Conservation (phyloP, 2,888 invertebrate species). For the Drosophila nr. perissopoda region DNA sequence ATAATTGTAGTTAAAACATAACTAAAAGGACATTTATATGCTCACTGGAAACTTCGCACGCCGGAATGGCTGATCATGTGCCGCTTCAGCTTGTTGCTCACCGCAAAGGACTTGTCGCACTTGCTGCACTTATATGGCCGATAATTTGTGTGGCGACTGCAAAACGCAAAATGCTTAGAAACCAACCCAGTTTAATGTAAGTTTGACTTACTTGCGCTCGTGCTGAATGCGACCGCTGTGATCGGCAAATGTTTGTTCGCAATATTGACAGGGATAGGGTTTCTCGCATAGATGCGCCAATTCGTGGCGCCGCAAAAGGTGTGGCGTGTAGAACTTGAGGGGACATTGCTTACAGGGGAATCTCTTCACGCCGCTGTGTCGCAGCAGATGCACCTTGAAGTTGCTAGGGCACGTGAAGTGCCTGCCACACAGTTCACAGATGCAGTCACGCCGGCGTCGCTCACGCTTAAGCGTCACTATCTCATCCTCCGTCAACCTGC, state of each 20-base stretch:
- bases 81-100: constrained; percentile 64
- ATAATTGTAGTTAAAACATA: not conserved
- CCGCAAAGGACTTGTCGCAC: constrained; percentile 67
- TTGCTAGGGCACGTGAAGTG: constrained; percentile 72
- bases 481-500: constrained; percentile 62
- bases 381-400: constrained; percentile 67
- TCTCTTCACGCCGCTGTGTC: constrained; percentile 60
- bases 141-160: constrained; percentile 64
- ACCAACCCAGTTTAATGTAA: not conserved
- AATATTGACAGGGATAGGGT: constrained; percentile 64
- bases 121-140: constrained; percentile 65
- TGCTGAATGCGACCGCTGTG: constrained; percentile 69
- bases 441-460: constrained; percentile 69
- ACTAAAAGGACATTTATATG: not conserved
- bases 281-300: constrained; percentile 48
- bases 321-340: constrained; percentile 64
- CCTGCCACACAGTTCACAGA: constrained; percentile 65
- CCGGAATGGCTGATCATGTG: constrained; percentile 70
- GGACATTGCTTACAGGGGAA: constrained; percentile 57
- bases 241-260: constrained; percentile 63
- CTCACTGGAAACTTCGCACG: constrained; percentile 67
- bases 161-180: not conserved
- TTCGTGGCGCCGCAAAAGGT: constrained; percentile 61
- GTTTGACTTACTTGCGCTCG: constrained; percentile 57
- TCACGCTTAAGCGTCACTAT: constrained; percentile 60